These are phyloP conservation scores for Troilus luridus DNA, from an alignment of 2,888 invertebrate species.

Conservation along the genomic window DNA sequence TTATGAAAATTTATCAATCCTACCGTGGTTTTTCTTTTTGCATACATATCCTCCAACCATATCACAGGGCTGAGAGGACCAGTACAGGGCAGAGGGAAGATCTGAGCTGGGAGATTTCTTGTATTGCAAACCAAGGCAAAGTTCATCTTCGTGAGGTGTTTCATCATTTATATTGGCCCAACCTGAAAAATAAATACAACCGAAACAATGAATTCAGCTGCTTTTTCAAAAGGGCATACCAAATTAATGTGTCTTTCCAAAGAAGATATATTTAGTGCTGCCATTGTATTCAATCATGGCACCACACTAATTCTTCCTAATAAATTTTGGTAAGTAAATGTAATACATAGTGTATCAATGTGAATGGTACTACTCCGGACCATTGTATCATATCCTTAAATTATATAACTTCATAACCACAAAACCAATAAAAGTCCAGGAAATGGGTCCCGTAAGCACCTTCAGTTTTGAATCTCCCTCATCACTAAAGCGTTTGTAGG, in stretches of 20 bases:
- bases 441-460: too few relatives aligned
- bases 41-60: slow-evolving; percentile 80
- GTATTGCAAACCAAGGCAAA: slow-evolving; percentile 77
- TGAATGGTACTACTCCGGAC: too few relatives aligned
- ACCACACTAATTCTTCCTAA: not conserved
- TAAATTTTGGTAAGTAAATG: too few relatives aligned
- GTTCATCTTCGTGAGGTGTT: not conserved
- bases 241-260: not conserved
- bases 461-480: too few relatives aligned
- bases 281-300: not conserved
- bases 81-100: slow-evolving; percentile 80
- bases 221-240: not conserved
- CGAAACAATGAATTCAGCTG: not conserved
- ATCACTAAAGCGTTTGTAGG: too few relatives aligned
- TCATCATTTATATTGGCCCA: not conserved
- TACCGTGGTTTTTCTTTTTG: slow-evolving; percentile 67
- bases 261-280: not conserved
- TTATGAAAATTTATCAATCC: not conserved
- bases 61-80: slow-evolving; percentile 77
- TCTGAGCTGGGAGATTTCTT: slow-evolving; percentile 76
- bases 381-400: too few relatives aligned
- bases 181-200: not conserved
- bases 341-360: too few relatives aligned
- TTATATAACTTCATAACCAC: too few relatives aligned
- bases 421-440: too few relatives aligned